phyloP scores from a whole-genome alignment of 2,797 vertebrate genomes.

The Trachops cirrhosus region DNA sequence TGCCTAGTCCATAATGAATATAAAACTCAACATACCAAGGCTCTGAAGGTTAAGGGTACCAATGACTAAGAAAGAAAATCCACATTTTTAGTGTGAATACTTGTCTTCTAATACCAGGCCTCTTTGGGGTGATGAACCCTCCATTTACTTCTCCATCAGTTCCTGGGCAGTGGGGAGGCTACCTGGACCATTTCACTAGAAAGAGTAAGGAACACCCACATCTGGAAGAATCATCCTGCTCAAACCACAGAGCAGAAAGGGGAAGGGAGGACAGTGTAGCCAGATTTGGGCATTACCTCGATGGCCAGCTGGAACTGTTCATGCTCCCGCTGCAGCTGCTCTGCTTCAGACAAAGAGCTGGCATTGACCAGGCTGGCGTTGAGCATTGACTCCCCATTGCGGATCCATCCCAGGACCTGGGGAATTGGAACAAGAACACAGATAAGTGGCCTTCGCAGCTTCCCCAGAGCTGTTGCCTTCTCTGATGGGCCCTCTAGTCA shows the following conservation, averaged over 20 bases:
- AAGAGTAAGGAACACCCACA: background rate
- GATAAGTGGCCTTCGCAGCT: background rate
- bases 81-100: background rate
- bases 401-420: constrained; percentile 97
- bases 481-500: background rate
- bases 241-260: background rate
- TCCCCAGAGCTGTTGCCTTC: background rate
- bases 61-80: background rate
- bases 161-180: background rate
- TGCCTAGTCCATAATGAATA: background rate
- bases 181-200: background rate
- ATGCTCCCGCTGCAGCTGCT: constrained; percentile 97
- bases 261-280: background rate
- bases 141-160: background rate
- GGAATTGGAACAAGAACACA: constrained; percentile 25
- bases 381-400: constrained; percentile 99
- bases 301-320: constrained; percentile 99
- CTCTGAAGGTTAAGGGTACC: background rate
- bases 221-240: background rate
- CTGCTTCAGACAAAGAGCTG: constrained; percentile 97
- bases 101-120: background rate
- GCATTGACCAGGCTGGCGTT: constrained; percentile 97
- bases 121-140: background rate
- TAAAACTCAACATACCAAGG: background rate
- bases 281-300: constrained; percentile 86